Percentiles rank a stretch among this genome's conserved stretches.
phyloP scores from a whole-genome alignment of 2,113 vertebrate genomes.

The Labrus mixtus region DNA sequence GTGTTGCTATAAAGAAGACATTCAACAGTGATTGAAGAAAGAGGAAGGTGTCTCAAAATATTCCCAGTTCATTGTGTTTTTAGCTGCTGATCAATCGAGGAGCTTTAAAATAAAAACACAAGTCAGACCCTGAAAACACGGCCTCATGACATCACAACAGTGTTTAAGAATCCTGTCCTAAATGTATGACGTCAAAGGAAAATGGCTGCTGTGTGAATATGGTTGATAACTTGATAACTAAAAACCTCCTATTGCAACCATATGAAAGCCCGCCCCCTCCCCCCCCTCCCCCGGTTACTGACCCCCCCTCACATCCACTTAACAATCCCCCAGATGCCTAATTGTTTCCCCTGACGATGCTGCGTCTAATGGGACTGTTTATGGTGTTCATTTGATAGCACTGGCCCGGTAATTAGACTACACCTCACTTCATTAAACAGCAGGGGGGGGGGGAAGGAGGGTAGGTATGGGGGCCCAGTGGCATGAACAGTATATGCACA shows the following conservation, averaged over 20 bases:
- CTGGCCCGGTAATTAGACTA: conserved; percentile 83
- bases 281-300: background rate
- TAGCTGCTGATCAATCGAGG: too few relatives aligned
- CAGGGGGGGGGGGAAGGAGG: conserved; percentile 27
- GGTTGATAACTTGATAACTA: conserved; percentile 14
- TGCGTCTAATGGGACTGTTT: conserved; percentile 85
- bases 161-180: too few relatives aligned
- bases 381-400: conserved; percentile 81
- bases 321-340: conserved; percentile 81
- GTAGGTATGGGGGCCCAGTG: conserved; percentile 5
- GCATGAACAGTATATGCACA: background rate
- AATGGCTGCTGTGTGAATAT: background rate
- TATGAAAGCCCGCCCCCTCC: too few relatives aligned
- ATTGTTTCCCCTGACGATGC: conserved; percentile 85
- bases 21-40: too few relatives aligned
- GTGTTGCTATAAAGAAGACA: background rate
- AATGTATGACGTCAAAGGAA: background rate
- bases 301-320: conserved; percentile 52
- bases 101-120: too few relatives aligned
- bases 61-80: too few relatives aligned
- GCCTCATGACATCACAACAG: too few relatives aligned
- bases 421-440: conserved; percentile 83
- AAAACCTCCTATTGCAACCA: conserved; percentile 43
- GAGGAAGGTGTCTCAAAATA: too few relatives aligned
- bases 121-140: too few relatives aligned